Conservation (phyloP, 1,140 invertebrate species). For the Pinna nobilis region DNA sequence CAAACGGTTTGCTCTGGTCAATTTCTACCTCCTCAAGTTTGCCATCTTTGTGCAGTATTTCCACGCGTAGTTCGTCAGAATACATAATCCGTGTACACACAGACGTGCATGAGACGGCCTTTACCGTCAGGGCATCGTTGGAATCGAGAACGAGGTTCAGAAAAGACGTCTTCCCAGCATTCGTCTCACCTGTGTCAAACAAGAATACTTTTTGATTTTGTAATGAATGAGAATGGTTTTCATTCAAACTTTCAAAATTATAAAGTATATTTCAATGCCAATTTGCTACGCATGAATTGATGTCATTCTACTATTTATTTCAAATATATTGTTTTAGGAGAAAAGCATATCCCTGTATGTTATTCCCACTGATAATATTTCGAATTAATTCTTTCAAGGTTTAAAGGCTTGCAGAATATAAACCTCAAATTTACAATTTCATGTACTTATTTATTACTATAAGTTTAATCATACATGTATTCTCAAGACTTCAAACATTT, state of each 20-base stretch:
- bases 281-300: not conserved
- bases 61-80: not conserved
- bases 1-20: conserved; percentile 20
- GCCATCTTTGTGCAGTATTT: conserved; percentile 30
- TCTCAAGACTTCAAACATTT: too few relatives aligned
- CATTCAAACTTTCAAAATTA: not conserved
- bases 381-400: too few relatives aligned
- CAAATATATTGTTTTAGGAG: not conserved
- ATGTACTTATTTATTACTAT: too few relatives aligned
- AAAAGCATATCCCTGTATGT: not conserved
- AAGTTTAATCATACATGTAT: too few relatives aligned
- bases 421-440: too few relatives aligned
- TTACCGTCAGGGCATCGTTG: conserved; percentile 55
- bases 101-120: conserved; percentile 62
- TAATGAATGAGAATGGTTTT: not conserved
- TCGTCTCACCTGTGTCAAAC: conserved; percentile 62
- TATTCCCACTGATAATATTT: not conserved
- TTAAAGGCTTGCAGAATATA: too few relatives aligned
- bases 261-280: not conserved
- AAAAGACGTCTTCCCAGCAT: conserved; percentile 65
- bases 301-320: not conserved
- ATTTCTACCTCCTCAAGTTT: conserved; percentile 1
- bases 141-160: conserved; percentile 61
- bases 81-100: conserved; percentile 59
- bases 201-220: conserved; percentile 8